Conservation (phyloP, 2,797 vertebrate genomes). For the Premnoplex brunnescens region DNA sequence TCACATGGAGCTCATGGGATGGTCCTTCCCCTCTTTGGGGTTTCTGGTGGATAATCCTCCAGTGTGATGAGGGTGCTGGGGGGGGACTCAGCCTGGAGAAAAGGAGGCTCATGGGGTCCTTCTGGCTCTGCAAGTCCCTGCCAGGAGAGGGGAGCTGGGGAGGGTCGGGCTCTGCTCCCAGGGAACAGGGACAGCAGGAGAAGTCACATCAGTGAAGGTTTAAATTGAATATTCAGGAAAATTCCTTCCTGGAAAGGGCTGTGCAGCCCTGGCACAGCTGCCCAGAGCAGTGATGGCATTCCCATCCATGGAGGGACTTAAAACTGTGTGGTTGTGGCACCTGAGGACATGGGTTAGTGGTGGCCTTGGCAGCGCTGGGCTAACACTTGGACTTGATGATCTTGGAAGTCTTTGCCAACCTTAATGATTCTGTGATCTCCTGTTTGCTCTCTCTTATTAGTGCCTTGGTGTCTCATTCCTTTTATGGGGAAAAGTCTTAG, state of each 20-base stretch:
- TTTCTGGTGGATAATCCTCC: background rate
- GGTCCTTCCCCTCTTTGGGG: rapidly evolving
- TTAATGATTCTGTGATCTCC: background rate
- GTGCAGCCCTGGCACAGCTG: background rate
- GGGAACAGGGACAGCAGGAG: background rate
- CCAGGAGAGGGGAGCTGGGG: background rate
- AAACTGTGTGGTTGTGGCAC: background rate
- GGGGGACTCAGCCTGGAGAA: no score
- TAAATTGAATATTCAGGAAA: background rate
- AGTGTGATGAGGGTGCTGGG: background rate
- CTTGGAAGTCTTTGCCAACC: background rate
- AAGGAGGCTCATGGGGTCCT: background rate
- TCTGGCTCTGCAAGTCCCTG: background rate
- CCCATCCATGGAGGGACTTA: no score
- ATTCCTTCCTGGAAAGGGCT: background rate
- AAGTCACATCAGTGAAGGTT: background rate
- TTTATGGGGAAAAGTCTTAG: background rate
- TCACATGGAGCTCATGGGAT: rapidly evolving
- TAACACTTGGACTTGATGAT: rapidly evolving
- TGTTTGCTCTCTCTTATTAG: background rate
- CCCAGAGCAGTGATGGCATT: background rate
- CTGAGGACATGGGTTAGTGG: rapidly evolving
- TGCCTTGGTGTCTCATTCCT: background rate
- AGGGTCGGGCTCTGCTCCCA: background rate
- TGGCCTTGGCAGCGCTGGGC: background rate